Percentiles rank a stretch among this genome's conserved stretches.
phyloP scores from a whole-genome alignment of 2,113 vertebrate species.

The Leuciscus idus region DNA sequence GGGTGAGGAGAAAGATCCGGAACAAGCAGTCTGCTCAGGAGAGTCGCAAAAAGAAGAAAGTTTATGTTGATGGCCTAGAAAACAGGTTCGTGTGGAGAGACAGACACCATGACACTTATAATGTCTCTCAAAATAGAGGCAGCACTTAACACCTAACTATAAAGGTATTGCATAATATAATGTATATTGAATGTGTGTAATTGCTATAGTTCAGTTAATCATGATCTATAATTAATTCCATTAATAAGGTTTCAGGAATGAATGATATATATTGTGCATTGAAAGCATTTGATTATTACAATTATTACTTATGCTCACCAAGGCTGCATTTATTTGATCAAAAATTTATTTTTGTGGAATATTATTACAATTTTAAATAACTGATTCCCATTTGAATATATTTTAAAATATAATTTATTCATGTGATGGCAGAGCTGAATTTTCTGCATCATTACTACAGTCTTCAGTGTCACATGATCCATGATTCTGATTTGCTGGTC shows the following conservation, averaged over 20 bases:
- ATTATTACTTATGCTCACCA: neutral
- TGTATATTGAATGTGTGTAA: neutral
- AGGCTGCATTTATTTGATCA: neutral
- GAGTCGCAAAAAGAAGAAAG: constrained; percentile 87
- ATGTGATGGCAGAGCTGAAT: neutral
- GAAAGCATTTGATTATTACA: too few relatives aligned
- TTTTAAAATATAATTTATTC: neutral
- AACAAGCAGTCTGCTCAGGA: constrained; percentile 92
- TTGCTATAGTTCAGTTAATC: neutral
- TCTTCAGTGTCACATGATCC: neutral
- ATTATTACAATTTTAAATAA: neutral
- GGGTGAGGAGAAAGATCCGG: constrained; percentile 86
- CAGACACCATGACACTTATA: neutral
- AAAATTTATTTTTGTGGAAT: neutral
- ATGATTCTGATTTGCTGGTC: neutral
- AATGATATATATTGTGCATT: neutral
- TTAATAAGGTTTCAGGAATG: neutral
- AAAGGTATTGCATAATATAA: neutral
- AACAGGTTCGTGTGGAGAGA: constrained; percentile 78
- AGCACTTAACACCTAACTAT: neutral
- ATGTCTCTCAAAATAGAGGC: neutral
- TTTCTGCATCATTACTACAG: neutral
- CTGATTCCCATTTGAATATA: neutral
- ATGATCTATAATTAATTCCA: neutral
- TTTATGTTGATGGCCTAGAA: constrained; percentile 87